Conservation (phyloP, 2,797 vertebrate species). For the Chanos chanos region DNA sequence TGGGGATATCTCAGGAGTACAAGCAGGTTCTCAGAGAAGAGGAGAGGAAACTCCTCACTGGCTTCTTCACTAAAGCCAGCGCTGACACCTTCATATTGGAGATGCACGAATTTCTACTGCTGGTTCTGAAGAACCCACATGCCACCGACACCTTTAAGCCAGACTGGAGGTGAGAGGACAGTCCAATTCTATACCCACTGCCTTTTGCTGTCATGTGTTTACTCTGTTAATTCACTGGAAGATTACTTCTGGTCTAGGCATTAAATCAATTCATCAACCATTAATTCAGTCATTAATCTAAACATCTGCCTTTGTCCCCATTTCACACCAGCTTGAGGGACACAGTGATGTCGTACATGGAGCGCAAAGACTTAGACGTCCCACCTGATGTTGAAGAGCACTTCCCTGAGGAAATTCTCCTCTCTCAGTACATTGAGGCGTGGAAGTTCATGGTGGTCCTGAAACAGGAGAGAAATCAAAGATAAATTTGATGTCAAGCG, state of each 20-base stretch:
- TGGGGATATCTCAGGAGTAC: slow-evolving; percentile 66
- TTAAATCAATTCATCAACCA: background rate
- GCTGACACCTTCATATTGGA: slow-evolving; percentile 83
- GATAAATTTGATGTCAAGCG: slow-evolving; percentile 27
- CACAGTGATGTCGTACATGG: slow-evolving; percentile 72
- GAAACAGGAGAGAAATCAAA: slow-evolving; percentile 63
- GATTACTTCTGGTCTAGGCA: background rate
- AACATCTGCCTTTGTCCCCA: slow-evolving; percentile 25
- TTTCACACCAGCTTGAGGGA: slow-evolving; percentile 76
- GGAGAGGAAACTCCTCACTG: slow-evolving; percentile 62
- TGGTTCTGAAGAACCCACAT: slow-evolving; percentile 70
- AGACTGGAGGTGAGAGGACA: slow-evolving; percentile 76
- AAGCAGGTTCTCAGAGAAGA: slow-evolving; percentile 66
- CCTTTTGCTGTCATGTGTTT: background rate
- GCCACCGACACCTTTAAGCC: slow-evolving; percentile 66
- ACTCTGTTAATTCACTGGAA: background rate
- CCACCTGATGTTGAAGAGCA: slow-evolving; percentile 66
- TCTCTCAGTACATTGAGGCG: slow-evolving; percentile 71
- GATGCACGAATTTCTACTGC: slow-evolving; percentile 86
- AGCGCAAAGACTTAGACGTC: slow-evolving; percentile 69
- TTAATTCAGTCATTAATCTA: background rate
- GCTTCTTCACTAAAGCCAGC: slow-evolving; percentile 74
- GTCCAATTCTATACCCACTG: background rate
- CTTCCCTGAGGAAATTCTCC: slow-evolving; percentile 76
- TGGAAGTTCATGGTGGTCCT: slow-evolving; percentile 80